Evolutionary conservation across 2,888 invertebrate species (phyloP).

Genomic region (Trachelus iudaicus): DNA sequence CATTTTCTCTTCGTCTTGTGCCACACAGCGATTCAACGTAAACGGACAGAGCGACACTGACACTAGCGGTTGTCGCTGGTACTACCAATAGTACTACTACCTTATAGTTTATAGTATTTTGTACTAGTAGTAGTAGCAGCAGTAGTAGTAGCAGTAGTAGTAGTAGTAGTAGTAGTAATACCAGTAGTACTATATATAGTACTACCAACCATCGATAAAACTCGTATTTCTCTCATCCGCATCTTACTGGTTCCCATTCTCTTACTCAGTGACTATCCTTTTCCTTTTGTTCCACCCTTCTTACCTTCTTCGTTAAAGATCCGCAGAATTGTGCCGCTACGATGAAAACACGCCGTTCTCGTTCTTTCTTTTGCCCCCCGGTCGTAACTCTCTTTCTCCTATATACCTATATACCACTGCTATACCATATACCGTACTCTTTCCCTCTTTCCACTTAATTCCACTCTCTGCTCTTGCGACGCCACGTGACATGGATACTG

Average conservation of each 20-base stretch:
- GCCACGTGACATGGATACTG: conserved; percentile 23
- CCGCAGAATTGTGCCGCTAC: neutral
- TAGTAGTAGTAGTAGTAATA: neutral
- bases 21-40: neutral
- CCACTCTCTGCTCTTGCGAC: conserved; percentile 7
- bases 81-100: neutral
- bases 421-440: conserved; percentile 6
- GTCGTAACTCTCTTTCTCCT: neutral
- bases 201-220: neutral
- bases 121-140: too few relatives aligned
- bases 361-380: neutral
- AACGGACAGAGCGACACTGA: neutral
- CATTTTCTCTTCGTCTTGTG: neutral
- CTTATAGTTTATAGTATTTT: too few relatives aligned
- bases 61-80: neutral
- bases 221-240: neutral
- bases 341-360: neutral
- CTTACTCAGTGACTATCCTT: neutral
- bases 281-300: neutral
- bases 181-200: neutral
- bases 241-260: neutral
- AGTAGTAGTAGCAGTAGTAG: neutral
- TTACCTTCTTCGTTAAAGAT: neutral
- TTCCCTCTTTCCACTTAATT: conserved; percentile 9
- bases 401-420: neutral